A percentile compares a stretch with the other conserved stretches of the same genome.
Conservation (phyloP, 2,113 vertebrate genomes). For the Phylloscopus whistleri region DNA sequence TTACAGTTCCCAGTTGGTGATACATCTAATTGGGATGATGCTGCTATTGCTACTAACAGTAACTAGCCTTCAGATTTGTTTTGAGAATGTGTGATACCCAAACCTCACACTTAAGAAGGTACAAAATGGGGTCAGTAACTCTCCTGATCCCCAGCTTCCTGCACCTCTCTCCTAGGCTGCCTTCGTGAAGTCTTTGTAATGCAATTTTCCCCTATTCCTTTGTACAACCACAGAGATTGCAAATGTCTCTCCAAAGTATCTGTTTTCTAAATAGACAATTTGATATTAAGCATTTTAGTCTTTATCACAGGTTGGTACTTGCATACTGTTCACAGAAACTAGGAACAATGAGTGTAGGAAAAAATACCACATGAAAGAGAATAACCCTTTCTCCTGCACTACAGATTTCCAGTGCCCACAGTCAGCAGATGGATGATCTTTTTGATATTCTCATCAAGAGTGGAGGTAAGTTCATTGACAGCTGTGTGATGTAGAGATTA, state of each 20-base stretch:
- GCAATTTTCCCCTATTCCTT: background rate
- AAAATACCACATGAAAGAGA: background rate
- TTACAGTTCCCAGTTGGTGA: background rate
- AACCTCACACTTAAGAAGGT: background rate
- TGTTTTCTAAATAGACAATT: background rate
- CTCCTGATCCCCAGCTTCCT: background rate
- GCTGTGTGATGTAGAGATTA: background rate
- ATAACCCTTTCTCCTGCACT: conserved; percentile 3
- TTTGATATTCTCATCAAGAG: conserved; percentile 98
- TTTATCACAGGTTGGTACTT: background rate
- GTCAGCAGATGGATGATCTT: conserved; percentile 98
- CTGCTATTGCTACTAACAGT: background rate
- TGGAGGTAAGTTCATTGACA: conserved; percentile 80
- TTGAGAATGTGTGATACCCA: background rate
- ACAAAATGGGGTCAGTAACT: background rate
- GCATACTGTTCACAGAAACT: background rate
- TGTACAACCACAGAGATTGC: background rate
- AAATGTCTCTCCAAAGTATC: background rate
- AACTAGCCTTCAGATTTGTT: background rate
- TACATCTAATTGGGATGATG: background rate
- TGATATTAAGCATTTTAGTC: background rate
- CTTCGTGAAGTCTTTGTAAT: background rate
- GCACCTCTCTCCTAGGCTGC: background rate
- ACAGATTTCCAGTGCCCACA: conserved; percentile 86
- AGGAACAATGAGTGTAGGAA: background rate